Conservation (phyloP, 2,113 vertebrate species). For the Ciconia boyciana region DNA sequence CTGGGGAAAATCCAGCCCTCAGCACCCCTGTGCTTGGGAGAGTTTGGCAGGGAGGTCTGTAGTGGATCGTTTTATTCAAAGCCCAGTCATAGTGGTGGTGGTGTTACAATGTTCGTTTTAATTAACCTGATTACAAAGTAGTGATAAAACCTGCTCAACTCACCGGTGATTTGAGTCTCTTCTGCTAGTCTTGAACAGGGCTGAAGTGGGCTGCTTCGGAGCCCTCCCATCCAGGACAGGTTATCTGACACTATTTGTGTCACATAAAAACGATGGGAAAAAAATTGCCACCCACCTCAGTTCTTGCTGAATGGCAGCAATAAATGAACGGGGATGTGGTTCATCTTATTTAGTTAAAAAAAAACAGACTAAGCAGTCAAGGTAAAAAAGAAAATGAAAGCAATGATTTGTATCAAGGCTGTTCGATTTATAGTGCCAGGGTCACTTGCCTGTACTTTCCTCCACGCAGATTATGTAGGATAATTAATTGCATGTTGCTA, state of each 20-base stretch:
- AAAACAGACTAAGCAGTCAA: not conserved
- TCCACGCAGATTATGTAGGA: not conserved
- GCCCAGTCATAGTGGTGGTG: too few relatives aligned
- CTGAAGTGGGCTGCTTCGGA: not conserved
- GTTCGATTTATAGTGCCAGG: not conserved
- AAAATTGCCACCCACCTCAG: not conserved
- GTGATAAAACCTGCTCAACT: not conserved
- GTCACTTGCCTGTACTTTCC: not conserved
- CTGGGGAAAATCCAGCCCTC: not conserved
- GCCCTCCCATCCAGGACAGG: not conserved
- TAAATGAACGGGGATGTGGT: not conserved
- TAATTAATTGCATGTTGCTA: not conserved
- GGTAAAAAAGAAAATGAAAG: not conserved
- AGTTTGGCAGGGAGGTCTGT: not conserved
- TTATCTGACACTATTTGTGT: not conserved
- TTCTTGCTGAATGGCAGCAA: not conserved
- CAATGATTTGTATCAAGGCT: not conserved
- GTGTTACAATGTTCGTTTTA: not conserved
- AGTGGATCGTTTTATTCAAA: not conserved
- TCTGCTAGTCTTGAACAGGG: not conserved
- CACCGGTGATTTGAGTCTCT: not conserved
- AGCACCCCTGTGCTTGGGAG: not conserved
- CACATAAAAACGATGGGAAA: not conserved
- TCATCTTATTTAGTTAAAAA: not conserved
- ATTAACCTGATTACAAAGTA: not conserved